Base-by-base conservation (phyloP, 1,140 invertebrate species). In the Drosophila pandora region DNA sequence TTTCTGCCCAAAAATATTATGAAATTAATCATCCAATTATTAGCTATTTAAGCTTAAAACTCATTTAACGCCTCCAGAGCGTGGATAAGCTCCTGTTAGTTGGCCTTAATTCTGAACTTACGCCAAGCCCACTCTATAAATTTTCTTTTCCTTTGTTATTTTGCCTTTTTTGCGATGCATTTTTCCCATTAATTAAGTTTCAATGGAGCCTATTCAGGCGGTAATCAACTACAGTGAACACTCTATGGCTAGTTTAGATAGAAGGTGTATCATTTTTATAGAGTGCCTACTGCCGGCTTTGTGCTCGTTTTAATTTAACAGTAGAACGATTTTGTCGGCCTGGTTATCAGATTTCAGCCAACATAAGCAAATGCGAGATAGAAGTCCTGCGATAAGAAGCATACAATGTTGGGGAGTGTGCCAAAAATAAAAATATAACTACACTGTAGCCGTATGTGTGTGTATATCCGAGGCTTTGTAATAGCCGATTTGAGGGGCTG, bases 251-350 rank as follows among this genome's bases (percentile, higher is more conserved):
- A 37, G 30, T 12, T n/a, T 7, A 2, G 13, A 22, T n/a, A 39
- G 5, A 1, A 10, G 21, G 10, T 28, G 22, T 13, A 9, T 48
- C 32, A 23, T 22, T 52, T 22, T n/a, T 72, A 3, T 1, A 2
- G 21, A 30, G 28, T 34, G 17, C 3, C 4, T 30, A 56, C 17
- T 52, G 17, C 52, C 52, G 50, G 17, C 10, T 43, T 47, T 49
- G 32, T 34, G 22, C 32, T 57, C 32, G 43, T 72, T 62, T 65
- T 76, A 87, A 87, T 87, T 87, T 87, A 87, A 87, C 82, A 87
- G 70, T 79, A 87, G 79, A 87, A 13, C 82, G 82, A 88, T 88
- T 87, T 88, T 73, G 83, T 69, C 68, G 82, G 82, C n/a, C 34
- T 28, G 47, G 47, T 63, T 82, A 87, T 87, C 82, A 79, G 83